A percentile compares a stretch with the other conserved stretches of the same genome.
These are phyloP conservation scores for Caradrina kadenii DNA, from an alignment of 2,888 invertebrate species.

Conservation along the genomic window DNA sequence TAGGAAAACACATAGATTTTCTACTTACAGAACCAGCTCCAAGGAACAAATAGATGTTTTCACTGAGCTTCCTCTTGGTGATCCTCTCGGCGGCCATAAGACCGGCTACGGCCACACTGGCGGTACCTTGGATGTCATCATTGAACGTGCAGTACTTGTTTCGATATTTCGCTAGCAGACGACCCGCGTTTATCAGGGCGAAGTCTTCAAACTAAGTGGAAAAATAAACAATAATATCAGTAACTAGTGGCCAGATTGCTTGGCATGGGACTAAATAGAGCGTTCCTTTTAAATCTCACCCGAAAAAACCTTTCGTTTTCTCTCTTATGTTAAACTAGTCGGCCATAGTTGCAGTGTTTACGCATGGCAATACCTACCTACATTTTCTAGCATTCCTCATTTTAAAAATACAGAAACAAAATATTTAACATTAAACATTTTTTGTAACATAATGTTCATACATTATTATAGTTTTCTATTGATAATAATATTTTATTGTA, in stretches of 20 bases:
- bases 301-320: too few relatives aligned
- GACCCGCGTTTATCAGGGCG: slow-evolving; percentile 99
- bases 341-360: too few relatives aligned
- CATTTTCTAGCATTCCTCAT: too few relatives aligned
- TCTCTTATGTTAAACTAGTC: not conserved
- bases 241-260: not conserved
- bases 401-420: too few relatives aligned
- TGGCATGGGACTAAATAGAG: too few relatives aligned
- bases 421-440: too few relatives aligned
- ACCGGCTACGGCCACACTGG: slow-evolving; percentile 98
- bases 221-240: not conserved
- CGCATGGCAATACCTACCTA: too few relatives aligned
- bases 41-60: slow-evolving; percentile 97
- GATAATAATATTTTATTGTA: too few relatives aligned
- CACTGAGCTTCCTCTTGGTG: slow-evolving; percentile 95
- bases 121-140: slow-evolving; percentile 99
- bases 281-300: too few relatives aligned
- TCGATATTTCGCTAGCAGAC: slow-evolving; percentile 97
- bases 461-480: too few relatives aligned
- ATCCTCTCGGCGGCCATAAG: slow-evolving; percentile 94
- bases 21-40: slow-evolving; percentile 94
- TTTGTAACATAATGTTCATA: too few relatives aligned
- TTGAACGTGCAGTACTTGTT: slow-evolving; percentile 99
- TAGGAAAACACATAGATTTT: too few relatives aligned
- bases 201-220: slow-evolving; percentile 97